Evolutionary conservation across 2,113 vertebrate species (phyloP), one percentile per base, ranked within the genome.

Genomic region (Tamias sibiricus): DNA sequence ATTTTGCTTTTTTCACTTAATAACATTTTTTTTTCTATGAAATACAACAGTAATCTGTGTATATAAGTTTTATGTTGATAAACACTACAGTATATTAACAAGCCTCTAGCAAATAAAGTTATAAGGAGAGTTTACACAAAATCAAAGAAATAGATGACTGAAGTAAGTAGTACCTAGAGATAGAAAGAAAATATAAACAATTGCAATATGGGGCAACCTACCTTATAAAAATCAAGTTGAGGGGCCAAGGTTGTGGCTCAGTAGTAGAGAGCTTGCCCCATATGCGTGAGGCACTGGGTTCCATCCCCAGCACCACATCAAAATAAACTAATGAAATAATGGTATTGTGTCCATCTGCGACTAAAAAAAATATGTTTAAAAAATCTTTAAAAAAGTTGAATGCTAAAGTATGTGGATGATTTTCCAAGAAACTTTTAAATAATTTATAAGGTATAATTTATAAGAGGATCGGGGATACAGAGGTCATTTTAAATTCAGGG

Each of bases 401-500:
- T 72, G 40, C 17, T 6, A 69, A 97, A 84, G 66, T 94, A 72
- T 85, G n/a, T 47, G 26, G 47, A 40, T 79, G 30, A 44, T 80
- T 96, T 92, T 84, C 40, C 16, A 86, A 84, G 57, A 87, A 64
- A 28, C 37, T 57, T 42, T 57, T 57, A 91, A 88, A 44, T 92
- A 32, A 59, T 32, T 37, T 88, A 10, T 81, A 68, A 91, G 49
- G 49, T n/a, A n/a, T n/a, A n/a, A n/a, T n/a, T 28, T 57, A 12
- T 13, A 16, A 24, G 26, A 30, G 40, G 42, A 52, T n/a, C 16
- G 8, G 11, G 26, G 28, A 74, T 26, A 9, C 64, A 57, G 47
- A 83, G 13, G 6, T 64, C 28, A 79, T 90, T 96, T 81, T 88
- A 95, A 95, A 91, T 57, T 84, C 74, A 93, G 37, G 24, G 8